Percentiles rank a stretch among this genome's conserved stretches.
These are phyloP conservation scores for Lanius collurio DNA, from an alignment of 2,113 vertebrate genomes.

Conservation along the genomic window DNA sequence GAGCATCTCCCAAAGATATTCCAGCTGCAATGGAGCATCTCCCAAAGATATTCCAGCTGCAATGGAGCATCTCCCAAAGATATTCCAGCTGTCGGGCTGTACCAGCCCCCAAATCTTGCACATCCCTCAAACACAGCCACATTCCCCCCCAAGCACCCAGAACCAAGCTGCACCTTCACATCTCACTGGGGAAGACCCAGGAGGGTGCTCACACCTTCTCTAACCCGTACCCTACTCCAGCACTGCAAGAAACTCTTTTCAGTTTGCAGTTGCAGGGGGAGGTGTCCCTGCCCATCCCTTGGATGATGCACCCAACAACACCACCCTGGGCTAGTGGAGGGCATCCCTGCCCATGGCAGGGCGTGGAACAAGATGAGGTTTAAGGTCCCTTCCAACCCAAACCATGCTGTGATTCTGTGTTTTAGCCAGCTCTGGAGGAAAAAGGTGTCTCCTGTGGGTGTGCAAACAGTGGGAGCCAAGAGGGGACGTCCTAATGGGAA, in stretches of 20 bases:
- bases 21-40: not conserved
- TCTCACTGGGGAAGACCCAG: accelerated
- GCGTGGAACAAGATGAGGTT: not conserved
- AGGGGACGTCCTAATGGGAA: not conserved
- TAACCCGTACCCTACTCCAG: not conserved
- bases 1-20: no score
- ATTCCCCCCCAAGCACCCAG: not conserved
- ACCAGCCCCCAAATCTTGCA: not conserved
- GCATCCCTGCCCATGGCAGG: not conserved
- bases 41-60: not conserved
- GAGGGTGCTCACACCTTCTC: not conserved
- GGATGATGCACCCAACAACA: not conserved
- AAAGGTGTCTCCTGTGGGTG: not conserved
- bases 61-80: accelerated
- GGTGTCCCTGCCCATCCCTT: no score
- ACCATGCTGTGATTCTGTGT: not conserved
- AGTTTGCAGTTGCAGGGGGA: no score
- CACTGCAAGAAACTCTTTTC: not conserved
- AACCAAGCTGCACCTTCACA: not conserved
- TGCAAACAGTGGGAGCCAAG: not conserved
- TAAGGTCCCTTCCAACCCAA: not conserved
- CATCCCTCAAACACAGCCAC: not conserved
- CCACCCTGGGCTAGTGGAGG: not conserved
- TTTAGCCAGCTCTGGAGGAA: not conserved
- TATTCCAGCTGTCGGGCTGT: not conserved